phyloP scores from a whole-genome alignment of 1,140 invertebrate genomes.

The Glomeris maerens region DNA sequence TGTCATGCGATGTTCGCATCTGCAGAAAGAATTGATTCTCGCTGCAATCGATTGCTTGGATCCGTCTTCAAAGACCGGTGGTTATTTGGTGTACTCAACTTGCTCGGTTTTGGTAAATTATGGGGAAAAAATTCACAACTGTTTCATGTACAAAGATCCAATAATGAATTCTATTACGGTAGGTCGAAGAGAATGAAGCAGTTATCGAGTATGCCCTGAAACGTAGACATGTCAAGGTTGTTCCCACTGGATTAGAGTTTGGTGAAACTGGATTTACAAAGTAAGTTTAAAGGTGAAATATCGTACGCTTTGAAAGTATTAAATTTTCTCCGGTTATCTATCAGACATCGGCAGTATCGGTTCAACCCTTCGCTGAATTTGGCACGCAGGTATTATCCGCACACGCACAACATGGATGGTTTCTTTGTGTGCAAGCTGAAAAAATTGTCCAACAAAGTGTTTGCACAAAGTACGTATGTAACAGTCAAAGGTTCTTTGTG shows the following conservation, averaged over 20 bases:
- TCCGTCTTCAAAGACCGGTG: constrained; percentile 78
- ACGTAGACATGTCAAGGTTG: constrained; percentile 79
- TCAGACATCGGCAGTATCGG: constrained; percentile 41
- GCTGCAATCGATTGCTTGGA: constrained; percentile 93
- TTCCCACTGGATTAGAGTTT: constrained; percentile 86
- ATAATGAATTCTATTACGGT: constrained; percentile 16
- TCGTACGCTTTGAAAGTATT: constrained; percentile 2
- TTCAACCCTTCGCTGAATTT: constrained; percentile 88
- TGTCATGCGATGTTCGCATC: constrained; percentile 76
- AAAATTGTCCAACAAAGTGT: constrained; percentile 79
- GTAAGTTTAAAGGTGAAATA: constrained; percentile 30
- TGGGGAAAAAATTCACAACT: neutral
- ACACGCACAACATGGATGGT: constrained; percentile 97
- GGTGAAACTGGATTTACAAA: constrained; percentile 87
- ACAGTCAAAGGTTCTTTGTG: too few species aligned
- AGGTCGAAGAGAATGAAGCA: constrained; percentile 95
- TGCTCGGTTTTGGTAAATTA: constrained; percentile 75
- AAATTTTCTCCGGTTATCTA: constrained; percentile 26
- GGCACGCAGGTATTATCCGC: constrained; percentile 86
- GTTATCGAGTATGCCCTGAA: constrained; percentile 93
- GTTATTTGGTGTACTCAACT: constrained; percentile 95
- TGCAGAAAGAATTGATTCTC: constrained; percentile 84
- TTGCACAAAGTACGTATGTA: constrained; percentile 16
- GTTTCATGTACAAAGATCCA: neutral
- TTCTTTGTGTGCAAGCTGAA: constrained; percentile 98